Base-by-base conservation (phyloP, 2,888 invertebrate genomes). In the Ypsolopha sequella region DNA sequence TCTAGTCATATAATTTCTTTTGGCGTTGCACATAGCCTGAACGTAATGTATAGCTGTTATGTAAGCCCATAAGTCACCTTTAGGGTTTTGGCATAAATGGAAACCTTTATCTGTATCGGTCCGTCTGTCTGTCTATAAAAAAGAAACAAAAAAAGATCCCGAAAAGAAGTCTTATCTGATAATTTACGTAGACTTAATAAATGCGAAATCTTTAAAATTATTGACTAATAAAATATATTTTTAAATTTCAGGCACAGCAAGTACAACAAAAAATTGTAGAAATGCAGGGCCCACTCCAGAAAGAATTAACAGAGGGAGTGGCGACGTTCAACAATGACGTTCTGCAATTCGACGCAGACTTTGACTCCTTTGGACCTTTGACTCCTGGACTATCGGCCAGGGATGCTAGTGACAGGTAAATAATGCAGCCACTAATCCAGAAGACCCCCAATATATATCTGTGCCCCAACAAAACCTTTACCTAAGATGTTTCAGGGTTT, bases 341-440 rank as follows among this genome's bases (percentile, higher is more conserved):
- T 2, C 71, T 88, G 33, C 80, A 89, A 52, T 95, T 94, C 63
- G 92, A 94, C 64, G 67, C 66, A 0, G 93, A 94, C 62, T 95
- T 91, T 65, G 92, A 92, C 11, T 63, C 80, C n/a, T 90, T 89
- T 64, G 97, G 97, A 1, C 97, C 97, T 0, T 93, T 96, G 95
- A 90, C 93, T 1, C 90, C 92, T 6, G 95, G 95, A 1, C 88
- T 97, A 35, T 80, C 92, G 0, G 95, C 96, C 0, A 89, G 93
- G 59, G 96, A 96, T 76, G 96, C 96, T 14, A 95, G 95, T 60
- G 95, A 95, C 72, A 89, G 93, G 84, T 91, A 72, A 51, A 41
- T 24, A 24, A 24, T 24, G 24, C 4, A 3, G 24, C 24, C 24
- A 3, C 24, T 24, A 24, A 24, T 4, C 24, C 24, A 24, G 24